Percentiles rank a stretch among this genome's conserved stretches.
phyloP scores from a whole-genome alignment of 2,888 invertebrate species.

The Drosophila leonis region DNA sequence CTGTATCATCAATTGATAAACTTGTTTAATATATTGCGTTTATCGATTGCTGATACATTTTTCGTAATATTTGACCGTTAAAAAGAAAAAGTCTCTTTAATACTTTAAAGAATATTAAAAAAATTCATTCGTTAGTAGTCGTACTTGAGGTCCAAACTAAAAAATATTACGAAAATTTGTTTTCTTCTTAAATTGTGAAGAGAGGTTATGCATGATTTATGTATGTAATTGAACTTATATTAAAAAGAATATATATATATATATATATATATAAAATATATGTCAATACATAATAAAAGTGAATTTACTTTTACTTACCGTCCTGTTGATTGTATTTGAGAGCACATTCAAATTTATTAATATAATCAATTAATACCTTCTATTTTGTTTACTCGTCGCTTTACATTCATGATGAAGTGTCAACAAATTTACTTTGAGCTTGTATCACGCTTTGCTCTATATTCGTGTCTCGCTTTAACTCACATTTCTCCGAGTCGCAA shows the following conservation, averaged over 20 bases:
- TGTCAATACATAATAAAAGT: slow-evolving; percentile 49
- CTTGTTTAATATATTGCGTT: no score
- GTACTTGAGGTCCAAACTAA: neutral
- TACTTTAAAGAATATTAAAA: neutral
- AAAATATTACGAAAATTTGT: no score
- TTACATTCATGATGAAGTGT: slow-evolving; percentile 30
- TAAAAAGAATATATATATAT: no score
- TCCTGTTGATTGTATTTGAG: slow-evolving; percentile 32
- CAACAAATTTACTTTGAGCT: slow-evolving; percentile 21
- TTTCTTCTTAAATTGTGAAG: no score
- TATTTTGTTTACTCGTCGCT: slow-evolving; percentile 11
- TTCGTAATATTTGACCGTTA: neutral
- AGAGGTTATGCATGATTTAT: no score
- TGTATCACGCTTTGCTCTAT: slow-evolving; percentile 77
- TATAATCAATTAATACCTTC: slow-evolving; percentile 59
- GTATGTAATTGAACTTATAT: no score
- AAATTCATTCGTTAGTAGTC: neutral
- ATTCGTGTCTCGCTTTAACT: slow-evolving; percentile 59
- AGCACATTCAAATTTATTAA: slow-evolving; percentile 37
- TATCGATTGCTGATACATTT: neutral
- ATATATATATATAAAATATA: neutral
- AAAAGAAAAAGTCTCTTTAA: neutral
- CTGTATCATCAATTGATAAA: neutral
- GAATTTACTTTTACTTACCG: slow-evolving; percentile 50
- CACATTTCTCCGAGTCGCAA: slow-evolving; percentile 46